Base-by-base conservation (phyloP, 2,113 vertebrate species). In the Lontra canadensis region DNA sequence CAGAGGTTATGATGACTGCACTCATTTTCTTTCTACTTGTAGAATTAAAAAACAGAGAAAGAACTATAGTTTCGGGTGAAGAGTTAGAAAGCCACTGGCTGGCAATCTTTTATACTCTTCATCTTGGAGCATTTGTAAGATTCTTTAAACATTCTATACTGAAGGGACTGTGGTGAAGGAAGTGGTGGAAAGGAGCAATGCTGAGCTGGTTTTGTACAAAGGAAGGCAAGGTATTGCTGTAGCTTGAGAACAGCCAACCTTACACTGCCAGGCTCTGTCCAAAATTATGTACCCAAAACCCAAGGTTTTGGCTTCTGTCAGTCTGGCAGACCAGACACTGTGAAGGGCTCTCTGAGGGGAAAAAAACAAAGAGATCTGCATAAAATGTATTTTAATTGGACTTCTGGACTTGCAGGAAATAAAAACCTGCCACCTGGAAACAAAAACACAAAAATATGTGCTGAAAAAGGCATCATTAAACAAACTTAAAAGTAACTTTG, bases 31-130 rank as follows among this genome's bases (percentile, higher is more conserved):
- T 97, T 93, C 97, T 78, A 6, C 7, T 11, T 23, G 52, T 95
- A 69, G 95, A 82, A 83, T 82, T 84, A 55, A 97, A 96, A 76
- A 76, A 82, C 0, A 97, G 55, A 76, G 79, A 69, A 89, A 79
- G 7, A 90, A 8, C 21, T 97, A 42, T 74, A 94, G 63, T 59
- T 61, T 0, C 1, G 34, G 39, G 49, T 49, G 89, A 87, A 90
- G n/a, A 89, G 96, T 89, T 42, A 23, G 78, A 59, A 63, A 95
- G 83, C 17, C 11, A 82, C 6, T 0, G 0, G 0, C 7, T 90
- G 61, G 44, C 0, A 79, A 26, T 96, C 87, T 89, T 74, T 71
- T 18, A 36, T 61, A 73, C 7, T 44, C 49, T 7, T 97, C 95
- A 86, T 61, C 42, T 67, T 0, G 39, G 29, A 86, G 17, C 34